Percentiles rank a stretch among this genome's conserved stretches.
Conservation (phyloP, 2,113 vertebrate species). For the Stegastes partitus region DNA sequence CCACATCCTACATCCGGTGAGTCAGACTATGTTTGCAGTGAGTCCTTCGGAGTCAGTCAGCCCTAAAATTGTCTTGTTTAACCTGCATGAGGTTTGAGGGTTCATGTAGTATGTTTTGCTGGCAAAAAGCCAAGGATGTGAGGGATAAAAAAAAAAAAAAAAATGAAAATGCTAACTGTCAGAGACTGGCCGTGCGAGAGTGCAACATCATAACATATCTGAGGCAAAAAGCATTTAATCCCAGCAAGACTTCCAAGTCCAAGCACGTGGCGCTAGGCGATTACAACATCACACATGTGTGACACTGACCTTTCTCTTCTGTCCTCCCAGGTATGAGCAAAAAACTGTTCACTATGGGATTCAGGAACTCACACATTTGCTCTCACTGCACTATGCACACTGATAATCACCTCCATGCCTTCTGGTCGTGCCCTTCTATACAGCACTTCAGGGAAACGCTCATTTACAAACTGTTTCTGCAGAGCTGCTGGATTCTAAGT, state of each 20-base stretch:
- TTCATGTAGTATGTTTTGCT: too few relatives aligned
- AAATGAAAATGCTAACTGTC: not conserved
- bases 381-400: not conserved
- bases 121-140: not conserved
- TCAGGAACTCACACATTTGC: too few relatives aligned
- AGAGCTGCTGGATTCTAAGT: too few relatives aligned
- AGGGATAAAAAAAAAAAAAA: not conserved
- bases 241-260: constrained; percentile 6
- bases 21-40: too few relatives aligned
- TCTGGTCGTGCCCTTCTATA: not conserved
- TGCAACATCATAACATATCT: not conserved
- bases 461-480: not conserved
- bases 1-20: too few relatives aligned
- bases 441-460: not conserved
- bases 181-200: not conserved
- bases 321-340: too few relatives aligned
- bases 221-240: not conserved
- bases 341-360: too few relatives aligned
- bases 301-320: too few relatives aligned
- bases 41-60: too few relatives aligned
- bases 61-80: too few relatives aligned
- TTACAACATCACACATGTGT: not conserved
- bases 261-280: not conserved
- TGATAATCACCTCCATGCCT: constrained; percentile 9
- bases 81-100: too few relatives aligned